Evolutionary conservation across 2,113 vertebrate species (phyloP), one percentile per base, ranked within the genome.

Genomic region (Megaceryle torquata): DNA sequence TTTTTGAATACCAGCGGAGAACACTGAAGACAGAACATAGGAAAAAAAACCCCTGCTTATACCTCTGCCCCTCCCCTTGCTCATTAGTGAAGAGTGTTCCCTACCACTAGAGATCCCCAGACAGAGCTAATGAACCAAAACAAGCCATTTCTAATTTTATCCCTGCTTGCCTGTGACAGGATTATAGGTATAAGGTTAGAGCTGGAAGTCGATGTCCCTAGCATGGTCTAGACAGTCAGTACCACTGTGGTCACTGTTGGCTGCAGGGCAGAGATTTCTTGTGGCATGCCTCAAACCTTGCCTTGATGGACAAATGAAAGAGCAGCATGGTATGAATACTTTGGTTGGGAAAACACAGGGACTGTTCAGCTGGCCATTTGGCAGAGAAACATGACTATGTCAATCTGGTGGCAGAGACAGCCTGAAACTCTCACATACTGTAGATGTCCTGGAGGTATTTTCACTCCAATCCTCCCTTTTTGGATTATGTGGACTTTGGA

Each of bases 361-460:
- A 4, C 11, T 48, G 6, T 44, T 60, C 53, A 74, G 7, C 28
- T 77, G 59, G 28, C 11, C 28, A 4, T 17, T 31, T 21, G 63
- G 16, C 56, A 1, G 2, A 57, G 22, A n/a, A 14, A 25, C 17
- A 37, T 0, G 1, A 0, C 44, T 28, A 11, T 39, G 22, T 4
- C 48, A 16, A 20, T 53, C 11, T 88, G 53, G 33, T 64, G 24
- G 16, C 28, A 51, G 18, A 44, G 15, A 50, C 5, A 89, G 29
- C 29, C 22, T 56, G 54, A 15, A 75, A 91, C 3, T 74, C 24
- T 26, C 0, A 0, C 0, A 1, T 79, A 3, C 28, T 2, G 1
- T n/a, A 65, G 14, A 3, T 56, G 33, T 57, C 3, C 24, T 56
- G 37, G 33, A 61, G 11, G 6, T 41, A 1, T 77, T 86, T 65